A percentile compares a stretch with the other conserved stretches of the same genome.
These are phyloP conservation scores for Entomyzon cyanotis DNA, from an alignment of 2,113 vertebrate genomes.

Conservation along the genomic window DNA sequence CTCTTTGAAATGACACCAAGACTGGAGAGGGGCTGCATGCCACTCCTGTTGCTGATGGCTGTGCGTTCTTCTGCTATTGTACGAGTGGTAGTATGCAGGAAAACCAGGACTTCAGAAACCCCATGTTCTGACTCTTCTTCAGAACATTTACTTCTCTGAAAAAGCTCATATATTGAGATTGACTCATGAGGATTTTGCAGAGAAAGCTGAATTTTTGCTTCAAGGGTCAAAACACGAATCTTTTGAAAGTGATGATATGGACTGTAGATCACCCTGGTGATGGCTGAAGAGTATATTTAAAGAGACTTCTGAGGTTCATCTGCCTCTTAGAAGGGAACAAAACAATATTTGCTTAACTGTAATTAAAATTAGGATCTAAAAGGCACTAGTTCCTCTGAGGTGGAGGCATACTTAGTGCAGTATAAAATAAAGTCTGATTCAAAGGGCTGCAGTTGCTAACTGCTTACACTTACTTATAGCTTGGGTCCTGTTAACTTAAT, in stretches of 20 bases:
- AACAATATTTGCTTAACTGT: neutral
- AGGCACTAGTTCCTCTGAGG: neutral
- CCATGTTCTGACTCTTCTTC: neutral
- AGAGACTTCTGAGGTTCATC: neutral
- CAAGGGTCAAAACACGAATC: neutral
- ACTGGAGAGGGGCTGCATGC: accelerated
- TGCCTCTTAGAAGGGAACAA: neutral
- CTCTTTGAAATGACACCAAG: accelerated
- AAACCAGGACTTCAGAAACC: neutral
- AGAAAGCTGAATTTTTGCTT: neutral
- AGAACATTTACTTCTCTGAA: neutral
- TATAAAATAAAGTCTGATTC: neutral
- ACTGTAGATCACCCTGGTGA: neutral
- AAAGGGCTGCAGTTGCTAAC: neutral
- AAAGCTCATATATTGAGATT: neutral
- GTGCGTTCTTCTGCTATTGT: accelerated
- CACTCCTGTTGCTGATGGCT: neutral
- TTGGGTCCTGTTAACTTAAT: neutral
- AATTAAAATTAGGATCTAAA: neutral
- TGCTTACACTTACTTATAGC: neutral
- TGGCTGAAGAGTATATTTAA: neutral
- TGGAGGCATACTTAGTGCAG: neutral
- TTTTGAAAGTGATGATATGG: neutral
- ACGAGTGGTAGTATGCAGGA: accelerated
- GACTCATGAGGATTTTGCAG: neutral